phyloP scores from a whole-genome alignment of 2,888 invertebrate species.

The Acrocyrtus sp. region DNA sequence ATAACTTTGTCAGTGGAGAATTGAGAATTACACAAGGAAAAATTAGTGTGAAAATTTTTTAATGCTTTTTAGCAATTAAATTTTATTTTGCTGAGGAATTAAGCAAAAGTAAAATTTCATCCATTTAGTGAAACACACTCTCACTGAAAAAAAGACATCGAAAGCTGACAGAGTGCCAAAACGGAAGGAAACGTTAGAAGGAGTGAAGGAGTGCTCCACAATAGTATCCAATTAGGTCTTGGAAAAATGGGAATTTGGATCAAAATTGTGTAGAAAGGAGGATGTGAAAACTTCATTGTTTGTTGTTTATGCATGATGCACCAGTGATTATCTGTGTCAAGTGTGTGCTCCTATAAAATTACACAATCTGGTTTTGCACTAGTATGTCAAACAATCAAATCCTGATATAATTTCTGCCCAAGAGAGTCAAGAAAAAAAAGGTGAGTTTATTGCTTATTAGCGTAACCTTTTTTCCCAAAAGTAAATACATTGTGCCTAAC shows the following conservation, averaged over 20 bases:
- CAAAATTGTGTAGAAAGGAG: background rate
- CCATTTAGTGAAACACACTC: too few relatives aligned
- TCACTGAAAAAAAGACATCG: too few relatives aligned
- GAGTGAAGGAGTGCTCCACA: background rate
- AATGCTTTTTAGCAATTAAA: background rate
- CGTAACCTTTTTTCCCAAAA: too few relatives aligned
- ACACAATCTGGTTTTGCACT: too few relatives aligned
- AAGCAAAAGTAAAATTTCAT: too few relatives aligned
- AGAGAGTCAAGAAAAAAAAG: background rate
- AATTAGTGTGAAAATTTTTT: background rate
- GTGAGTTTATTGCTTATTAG: background rate
- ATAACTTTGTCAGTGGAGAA: background rate
- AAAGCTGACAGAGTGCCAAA: background rate
- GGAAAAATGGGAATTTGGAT: background rate
- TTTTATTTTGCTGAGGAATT: too few relatives aligned
- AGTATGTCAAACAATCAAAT: background rate
- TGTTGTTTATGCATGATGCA: background rate
- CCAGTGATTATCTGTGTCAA: constrained; percentile 14
- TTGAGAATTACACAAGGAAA: background rate
- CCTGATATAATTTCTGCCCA: too few relatives aligned
- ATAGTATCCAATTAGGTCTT: background rate
- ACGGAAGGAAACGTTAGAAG: background rate
- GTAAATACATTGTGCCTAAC: too few relatives aligned
- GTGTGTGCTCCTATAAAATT: background rate
- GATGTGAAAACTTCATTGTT: background rate